These are phyloP conservation scores for Rhyzopertha dominica DNA, from an alignment of 1,140 invertebrate genomes.

Conservation along the genomic window DNA sequence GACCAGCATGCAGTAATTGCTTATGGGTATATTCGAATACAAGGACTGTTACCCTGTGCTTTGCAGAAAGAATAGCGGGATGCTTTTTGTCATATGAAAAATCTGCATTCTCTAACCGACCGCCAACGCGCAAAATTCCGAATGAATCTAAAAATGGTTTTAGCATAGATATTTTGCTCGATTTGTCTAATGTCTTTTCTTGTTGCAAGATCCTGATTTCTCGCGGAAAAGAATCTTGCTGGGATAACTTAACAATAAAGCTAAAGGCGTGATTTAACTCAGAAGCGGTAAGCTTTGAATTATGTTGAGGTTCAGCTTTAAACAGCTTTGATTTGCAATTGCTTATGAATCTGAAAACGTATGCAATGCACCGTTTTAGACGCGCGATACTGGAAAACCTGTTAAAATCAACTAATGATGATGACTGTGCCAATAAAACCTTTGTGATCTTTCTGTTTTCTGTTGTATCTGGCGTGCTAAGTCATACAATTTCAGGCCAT, in stretches of 20 bases:
- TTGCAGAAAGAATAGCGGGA: neutral
- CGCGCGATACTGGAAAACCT: too few species aligned
- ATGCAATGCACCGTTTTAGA: conserved; percentile 10
- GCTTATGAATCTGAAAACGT: conserved; percentile 17
- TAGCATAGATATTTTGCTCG: conserved; percentile 26
- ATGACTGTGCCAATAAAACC: conserved; percentile 2
- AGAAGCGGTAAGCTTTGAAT: conserved; percentile 8
- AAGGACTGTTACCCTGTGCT: too few species aligned
- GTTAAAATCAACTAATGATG: too few species aligned
- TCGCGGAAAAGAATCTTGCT: too few species aligned
- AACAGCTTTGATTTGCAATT: conserved; percentile 4
- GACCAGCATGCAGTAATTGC: conserved; percentile 18
- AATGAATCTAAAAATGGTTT: conserved; percentile 42
- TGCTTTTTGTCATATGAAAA: too few species aligned
- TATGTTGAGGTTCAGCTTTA: neutral
- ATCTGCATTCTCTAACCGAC: too few species aligned
- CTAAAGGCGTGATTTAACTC: conserved; percentile 8
- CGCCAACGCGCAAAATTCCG: conserved; percentile 42
- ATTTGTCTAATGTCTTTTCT: conserved; percentile 1
- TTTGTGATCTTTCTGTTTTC: conserved; percentile 11
- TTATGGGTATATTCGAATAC: too few species aligned
- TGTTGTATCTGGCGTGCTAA: conserved; percentile 12
- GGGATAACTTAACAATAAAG: conserved; percentile 5
- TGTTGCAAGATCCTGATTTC: conserved; percentile 13
- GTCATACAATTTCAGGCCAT: conserved; percentile 16